phyloP scores from a whole-genome alignment of 2,113 vertebrate species.

The Malaclemys terrapin region DNA sequence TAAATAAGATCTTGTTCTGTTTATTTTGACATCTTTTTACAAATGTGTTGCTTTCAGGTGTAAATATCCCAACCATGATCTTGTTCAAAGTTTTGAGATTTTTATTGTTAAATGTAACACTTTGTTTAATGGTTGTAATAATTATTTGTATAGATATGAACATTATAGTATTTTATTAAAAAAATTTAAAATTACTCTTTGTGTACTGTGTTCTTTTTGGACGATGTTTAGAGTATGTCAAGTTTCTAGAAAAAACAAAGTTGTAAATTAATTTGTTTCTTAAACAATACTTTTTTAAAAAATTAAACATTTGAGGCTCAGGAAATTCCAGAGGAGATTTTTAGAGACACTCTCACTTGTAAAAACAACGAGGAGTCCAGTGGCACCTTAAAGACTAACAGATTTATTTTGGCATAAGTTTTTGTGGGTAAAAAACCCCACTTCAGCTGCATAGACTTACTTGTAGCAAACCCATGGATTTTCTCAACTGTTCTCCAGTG shows the following conservation, averaged over 20 bases:
- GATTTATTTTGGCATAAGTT: too few species aligned
- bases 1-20: conserved; percentile 81
- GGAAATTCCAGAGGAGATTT: neutral
- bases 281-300: neutral
- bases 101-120: conserved; percentile 85
- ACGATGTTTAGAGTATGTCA: neutral
- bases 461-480: neutral
- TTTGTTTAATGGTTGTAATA: conserved; percentile 86
- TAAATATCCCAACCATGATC: conserved; percentile 82
- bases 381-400: too few species aligned
- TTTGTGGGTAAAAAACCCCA: too few species aligned
- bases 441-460: neutral
- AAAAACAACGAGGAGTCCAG: too few species aligned
- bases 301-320: neutral
- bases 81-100: conserved; percentile 83
- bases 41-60: conserved; percentile 78
- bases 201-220: conserved; percentile 55
- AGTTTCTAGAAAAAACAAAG: neutral
- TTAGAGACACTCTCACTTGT: neutral
- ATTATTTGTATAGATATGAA: conserved; percentile 86
- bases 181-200: conserved; percentile 78
- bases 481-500: neutral
- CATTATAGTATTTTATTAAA: conserved; percentile 87
- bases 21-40: conserved; percentile 87
- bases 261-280: neutral